Percentiles rank a stretch among this genome's conserved stretches.
Conservation (phyloP, 2,113 vertebrate species). For the Todiramphus chloris region DNA sequence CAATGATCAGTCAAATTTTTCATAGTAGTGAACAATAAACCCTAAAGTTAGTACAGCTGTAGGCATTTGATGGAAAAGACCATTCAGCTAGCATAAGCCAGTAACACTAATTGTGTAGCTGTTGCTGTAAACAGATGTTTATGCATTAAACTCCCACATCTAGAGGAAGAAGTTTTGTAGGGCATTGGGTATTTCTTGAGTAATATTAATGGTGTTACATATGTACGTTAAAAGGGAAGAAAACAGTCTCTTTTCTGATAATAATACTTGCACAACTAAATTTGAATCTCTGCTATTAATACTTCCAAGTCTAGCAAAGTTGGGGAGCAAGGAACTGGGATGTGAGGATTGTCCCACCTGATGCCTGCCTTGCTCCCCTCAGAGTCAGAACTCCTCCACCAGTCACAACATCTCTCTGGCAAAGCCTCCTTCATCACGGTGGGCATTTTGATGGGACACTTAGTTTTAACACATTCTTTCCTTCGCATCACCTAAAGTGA, state of each 20-base stretch:
- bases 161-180: background rate
- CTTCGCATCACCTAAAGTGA: background rate
- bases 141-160: background rate
- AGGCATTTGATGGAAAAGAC: background rate
- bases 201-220: background rate
- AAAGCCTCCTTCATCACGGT: background rate
- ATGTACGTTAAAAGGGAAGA: background rate
- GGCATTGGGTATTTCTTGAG: background rate
- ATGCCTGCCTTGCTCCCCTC: background rate
- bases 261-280: background rate
- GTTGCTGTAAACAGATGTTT: background rate
- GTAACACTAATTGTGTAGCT: background rate
- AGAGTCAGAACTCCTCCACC: background rate
- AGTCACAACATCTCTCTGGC: background rate
- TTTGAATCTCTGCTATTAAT: background rate
- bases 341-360: too few relatives aligned
- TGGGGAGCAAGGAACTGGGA: background rate
- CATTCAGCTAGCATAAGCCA: background rate
- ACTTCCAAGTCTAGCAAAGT: background rate
- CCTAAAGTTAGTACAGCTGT: background rate
- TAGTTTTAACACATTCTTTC: background rate
- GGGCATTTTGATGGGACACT: background rate
- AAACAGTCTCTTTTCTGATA: background rate
- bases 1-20: background rate
- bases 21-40: background rate